Base-by-base conservation (phyloP, 2,797 vertebrate species). In the Staurois parvus region DNA sequence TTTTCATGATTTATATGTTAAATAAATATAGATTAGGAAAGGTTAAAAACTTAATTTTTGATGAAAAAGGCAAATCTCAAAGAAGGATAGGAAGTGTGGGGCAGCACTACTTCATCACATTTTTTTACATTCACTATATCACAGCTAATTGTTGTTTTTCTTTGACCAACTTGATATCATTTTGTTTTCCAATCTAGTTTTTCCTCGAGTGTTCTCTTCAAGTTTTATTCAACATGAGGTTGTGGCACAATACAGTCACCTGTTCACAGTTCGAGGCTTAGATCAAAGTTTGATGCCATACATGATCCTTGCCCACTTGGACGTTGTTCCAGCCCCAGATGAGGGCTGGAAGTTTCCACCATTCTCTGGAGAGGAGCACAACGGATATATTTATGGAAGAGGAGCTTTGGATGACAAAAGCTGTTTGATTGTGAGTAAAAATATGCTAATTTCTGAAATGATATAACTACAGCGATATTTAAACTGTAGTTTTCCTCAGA, bases 331-430 rank as follows among this genome's bases (percentile, higher is more conserved):
- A 17, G 97, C 97, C 72, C n/a, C 92, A 17, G 94, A 92, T 0
- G 95, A 98, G 45, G 97, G 95, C 79, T 99, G 98, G 98, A 94
- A 97, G 0, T 95, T 95, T 2, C 96, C 96, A 4, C 98, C 97
- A 0, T 99, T 99, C 91, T 98, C 97, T 77, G 98, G 96, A 37
- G 70, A 95, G 83, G 97, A 98, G 88, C 94, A 91, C 0, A 91
- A 95, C 79, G 97, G 96, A n/a, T 98, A 97, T 91, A 97, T 99
- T 92, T 95, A 99, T 0, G 97, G 98, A 21, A 95, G 97, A 91
- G 98, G 98, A 88, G 93, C 98, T 0, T 91, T 99, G 70, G 98
- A 99, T 84, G 93, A 99, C 94, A 99, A 99, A 90, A 92, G 96
- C 89, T 89, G 94, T 79, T 83, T 96, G 76, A 95, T 99, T 95